Evolutionary conservation across 1,140 invertebrate species (phyloP).

Genomic region (Cydia fagiglandana): DNA sequence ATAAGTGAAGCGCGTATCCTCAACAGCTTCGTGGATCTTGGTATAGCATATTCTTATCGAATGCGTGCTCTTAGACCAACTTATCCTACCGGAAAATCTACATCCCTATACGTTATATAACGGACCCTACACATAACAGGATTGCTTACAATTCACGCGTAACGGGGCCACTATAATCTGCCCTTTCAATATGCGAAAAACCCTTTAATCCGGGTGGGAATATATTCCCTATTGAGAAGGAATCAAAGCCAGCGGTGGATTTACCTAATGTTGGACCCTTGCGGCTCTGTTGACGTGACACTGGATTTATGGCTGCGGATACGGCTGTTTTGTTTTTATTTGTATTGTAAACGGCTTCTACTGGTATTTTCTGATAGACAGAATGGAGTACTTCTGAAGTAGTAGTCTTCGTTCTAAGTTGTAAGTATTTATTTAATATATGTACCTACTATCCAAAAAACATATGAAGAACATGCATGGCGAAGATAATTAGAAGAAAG

Average conservation of each 20-base stretch:
- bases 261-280: conserved; percentile 4
- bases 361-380: background rate
- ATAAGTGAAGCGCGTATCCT: no score
- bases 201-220: conserved; percentile 9
- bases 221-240: conserved; percentile 15
- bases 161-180: background rate
- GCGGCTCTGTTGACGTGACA: background rate
- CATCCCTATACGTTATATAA: no score
- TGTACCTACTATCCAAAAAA: no score
- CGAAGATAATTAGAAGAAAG: no score
- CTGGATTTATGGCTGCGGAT: background rate
- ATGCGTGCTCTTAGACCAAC: no score
- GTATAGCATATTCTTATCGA: no score
- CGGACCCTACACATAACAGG: background rate
- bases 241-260: conserved; percentile 6
- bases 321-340: conserved; percentile 12
- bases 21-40: no score
- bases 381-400: no score
- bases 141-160: background rate
- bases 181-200: conserved; percentile 11
- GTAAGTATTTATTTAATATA: background rate
- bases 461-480: no score
- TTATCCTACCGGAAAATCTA: no score
- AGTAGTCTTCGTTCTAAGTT: background rate
- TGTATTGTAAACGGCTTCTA: background rate